phyloP scores from a whole-genome alignment of 1,140 invertebrate genomes.

The Drosophila funebris region DNA sequence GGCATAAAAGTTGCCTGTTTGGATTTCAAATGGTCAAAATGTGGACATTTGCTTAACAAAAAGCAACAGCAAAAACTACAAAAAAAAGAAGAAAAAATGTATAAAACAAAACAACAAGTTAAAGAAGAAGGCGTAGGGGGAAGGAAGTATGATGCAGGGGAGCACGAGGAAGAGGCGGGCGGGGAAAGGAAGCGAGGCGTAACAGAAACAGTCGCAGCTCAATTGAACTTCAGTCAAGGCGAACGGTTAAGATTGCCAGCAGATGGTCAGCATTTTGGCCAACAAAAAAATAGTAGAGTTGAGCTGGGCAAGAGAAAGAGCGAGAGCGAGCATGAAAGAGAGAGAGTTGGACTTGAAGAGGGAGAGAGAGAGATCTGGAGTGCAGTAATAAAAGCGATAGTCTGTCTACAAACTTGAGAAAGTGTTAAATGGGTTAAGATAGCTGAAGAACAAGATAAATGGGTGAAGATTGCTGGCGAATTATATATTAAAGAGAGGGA shows the following conservation, averaged over 20 bases:
- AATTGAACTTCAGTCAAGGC: constrained; percentile 1
- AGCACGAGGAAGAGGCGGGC: not conserved
- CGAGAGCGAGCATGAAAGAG: not conserved
- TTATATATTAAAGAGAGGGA: no score
- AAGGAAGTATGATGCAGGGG: not conserved
- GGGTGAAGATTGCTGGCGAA: no score
- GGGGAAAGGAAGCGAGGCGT: not conserved
- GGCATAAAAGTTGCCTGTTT: constrained; percentile 77
- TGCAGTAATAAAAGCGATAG: not conserved
- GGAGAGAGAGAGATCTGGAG: not conserved
- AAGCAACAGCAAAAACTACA: not conserved
- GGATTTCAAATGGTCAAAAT: constrained; percentile 80
- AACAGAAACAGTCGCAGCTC: constrained; percentile 7
- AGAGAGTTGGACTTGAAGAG: no score
- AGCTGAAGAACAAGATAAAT: not conserved
- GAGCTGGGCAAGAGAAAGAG: not conserved
- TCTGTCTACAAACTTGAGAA: not conserved
- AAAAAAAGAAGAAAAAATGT: constrained; percentile 11
- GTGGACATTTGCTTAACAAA: constrained; percentile 73
- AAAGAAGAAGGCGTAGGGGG: not conserved
- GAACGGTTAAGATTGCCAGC: constrained; percentile 8
- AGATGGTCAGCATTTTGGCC: constrained; percentile 9
- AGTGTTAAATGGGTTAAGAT: not conserved
- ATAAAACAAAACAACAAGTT: constrained; percentile 8
- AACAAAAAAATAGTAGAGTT: not conserved